Conservation (phyloP, 2,113 vertebrate genomes). For the Nyctereutes procyonoides region DNA sequence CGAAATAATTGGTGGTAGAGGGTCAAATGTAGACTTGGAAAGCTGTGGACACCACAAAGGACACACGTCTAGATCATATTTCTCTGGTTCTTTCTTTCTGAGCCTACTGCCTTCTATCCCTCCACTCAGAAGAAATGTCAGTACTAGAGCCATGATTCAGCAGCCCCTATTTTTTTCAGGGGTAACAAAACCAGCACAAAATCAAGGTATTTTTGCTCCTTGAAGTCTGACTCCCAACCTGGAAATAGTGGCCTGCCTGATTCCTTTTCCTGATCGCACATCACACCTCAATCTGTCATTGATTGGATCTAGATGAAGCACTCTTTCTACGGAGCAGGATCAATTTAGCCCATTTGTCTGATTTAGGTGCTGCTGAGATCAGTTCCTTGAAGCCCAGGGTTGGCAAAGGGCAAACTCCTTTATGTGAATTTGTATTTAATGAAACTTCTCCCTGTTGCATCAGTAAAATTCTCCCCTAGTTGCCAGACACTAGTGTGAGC, state of each 20-base stretch:
- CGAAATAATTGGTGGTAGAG: neutral
- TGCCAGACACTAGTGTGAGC: slow-evolving; percentile 50
- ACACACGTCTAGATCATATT: neutral
- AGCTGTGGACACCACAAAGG: neutral
- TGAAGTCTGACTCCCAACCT: neutral
- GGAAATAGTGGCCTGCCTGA: slow-evolving; percentile 54
- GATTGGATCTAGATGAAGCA: slow-evolving; percentile 71
- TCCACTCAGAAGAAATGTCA: neutral
- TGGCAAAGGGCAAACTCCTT: slow-evolving; percentile 63
- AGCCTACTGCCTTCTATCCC: neutral
- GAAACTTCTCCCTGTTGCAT: slow-evolving; percentile 62
- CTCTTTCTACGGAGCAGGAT: slow-evolving; percentile 52
- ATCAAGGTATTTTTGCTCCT: neutral
- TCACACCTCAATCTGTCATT: slow-evolving; percentile 75
- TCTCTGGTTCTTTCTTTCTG: neutral
- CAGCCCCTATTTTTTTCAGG: neutral
- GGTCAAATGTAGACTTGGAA: neutral
- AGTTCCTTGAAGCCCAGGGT: slow-evolving; percentile 46
- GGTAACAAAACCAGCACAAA: neutral
- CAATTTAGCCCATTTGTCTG: slow-evolving; percentile 77
- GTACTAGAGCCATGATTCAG: neutral
- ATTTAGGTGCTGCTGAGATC: slow-evolving; percentile 72
- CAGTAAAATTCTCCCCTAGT: slow-evolving; percentile 67
- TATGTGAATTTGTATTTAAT: slow-evolving; percentile 50
- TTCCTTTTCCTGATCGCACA: slow-evolving; percentile 47